A percentile compares a stretch with the other conserved stretches of the same genome.
phyloP scores from a whole-genome alignment of 2,888 invertebrate species.

The Ditula angustiorana region DNA sequence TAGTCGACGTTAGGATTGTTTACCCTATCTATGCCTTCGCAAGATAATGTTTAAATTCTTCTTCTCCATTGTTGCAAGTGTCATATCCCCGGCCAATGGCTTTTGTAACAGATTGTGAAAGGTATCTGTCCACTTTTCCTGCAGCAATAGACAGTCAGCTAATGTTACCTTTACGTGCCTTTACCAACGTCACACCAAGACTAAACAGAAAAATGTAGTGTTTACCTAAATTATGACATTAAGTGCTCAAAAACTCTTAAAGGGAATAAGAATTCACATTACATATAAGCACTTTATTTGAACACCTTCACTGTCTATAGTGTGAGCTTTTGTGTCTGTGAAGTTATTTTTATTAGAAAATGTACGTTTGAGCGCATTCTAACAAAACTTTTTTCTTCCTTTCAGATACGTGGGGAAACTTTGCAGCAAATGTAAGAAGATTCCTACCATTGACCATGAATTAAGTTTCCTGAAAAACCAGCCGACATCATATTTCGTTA shows the following conservation, averaged over 20 bases:
- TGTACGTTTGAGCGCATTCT: neutral
- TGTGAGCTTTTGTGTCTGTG: too few relatives aligned
- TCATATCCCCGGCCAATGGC: constrained; percentile 4
- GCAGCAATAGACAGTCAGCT: neutral
- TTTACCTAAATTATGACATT: too few relatives aligned
- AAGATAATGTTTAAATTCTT: neutral
- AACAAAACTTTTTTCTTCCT: constrained; percentile 51
- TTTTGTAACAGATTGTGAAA: constrained; percentile 12
- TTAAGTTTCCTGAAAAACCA: neutral
- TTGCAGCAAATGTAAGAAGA: constrained; percentile 57
- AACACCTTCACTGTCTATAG: too few relatives aligned
- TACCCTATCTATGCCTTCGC: too few relatives aligned
- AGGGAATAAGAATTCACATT: too few relatives aligned
- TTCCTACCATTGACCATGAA: neutral
- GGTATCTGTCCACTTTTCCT: neutral
- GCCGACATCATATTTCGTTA: neutral
- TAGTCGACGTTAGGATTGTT: too few relatives aligned
- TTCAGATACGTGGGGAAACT: constrained; percentile 61
- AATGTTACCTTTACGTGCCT: neutral
- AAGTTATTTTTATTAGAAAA: too few relatives aligned
- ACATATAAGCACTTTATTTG: too few relatives aligned
- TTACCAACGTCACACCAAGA: neutral
- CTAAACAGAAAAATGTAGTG: neutral
- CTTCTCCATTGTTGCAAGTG: constrained; percentile 16
- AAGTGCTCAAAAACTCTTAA: too few relatives aligned